Conservation (phyloP, 1,140 invertebrate genomes). For the Limonius californicus region DNA sequence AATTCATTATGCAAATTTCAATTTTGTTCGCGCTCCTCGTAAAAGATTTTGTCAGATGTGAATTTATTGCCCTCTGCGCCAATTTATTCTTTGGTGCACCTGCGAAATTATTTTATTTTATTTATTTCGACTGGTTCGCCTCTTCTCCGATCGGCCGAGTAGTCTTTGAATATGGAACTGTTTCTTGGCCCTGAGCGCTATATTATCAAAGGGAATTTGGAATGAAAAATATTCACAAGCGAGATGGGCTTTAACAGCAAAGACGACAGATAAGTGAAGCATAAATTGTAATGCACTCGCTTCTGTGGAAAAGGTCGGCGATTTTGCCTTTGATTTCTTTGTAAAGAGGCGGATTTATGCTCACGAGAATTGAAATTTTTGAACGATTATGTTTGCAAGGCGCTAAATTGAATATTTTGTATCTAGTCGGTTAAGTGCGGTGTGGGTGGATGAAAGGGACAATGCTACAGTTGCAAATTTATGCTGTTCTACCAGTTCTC, state of each 20-base stretch:
- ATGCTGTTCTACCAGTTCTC: too few species aligned
- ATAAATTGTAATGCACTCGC: constrained; percentile 1
- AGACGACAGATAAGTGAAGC: not conserved
- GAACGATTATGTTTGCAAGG: too few species aligned
- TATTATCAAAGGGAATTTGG: not conserved
- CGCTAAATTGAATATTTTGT: too few species aligned
- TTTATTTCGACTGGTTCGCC: not conserved
- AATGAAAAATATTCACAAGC: not conserved
- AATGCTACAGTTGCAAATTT: too few species aligned
- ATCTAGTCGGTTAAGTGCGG: too few species aligned
- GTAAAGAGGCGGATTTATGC: too few species aligned
- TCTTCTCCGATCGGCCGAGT: not conserved
- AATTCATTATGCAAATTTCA: constrained; percentile 1
- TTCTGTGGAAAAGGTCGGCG: not conserved
- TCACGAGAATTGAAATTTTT: too few species aligned
- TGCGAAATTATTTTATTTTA: not conserved
- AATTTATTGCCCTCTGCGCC: not conserved
- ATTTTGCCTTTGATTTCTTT: not conserved
- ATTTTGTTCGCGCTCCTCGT: constrained; percentile 1
- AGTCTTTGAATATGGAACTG: not conserved
- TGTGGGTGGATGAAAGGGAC: too few species aligned
- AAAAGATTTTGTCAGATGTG: not conserved
- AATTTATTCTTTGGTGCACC: not conserved
- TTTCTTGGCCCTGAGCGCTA: not conserved
- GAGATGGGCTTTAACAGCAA: not conserved